phyloP scores from a whole-genome alignment of 2,888 invertebrate species.

The Oegoconia quadripuncta region DNA sequence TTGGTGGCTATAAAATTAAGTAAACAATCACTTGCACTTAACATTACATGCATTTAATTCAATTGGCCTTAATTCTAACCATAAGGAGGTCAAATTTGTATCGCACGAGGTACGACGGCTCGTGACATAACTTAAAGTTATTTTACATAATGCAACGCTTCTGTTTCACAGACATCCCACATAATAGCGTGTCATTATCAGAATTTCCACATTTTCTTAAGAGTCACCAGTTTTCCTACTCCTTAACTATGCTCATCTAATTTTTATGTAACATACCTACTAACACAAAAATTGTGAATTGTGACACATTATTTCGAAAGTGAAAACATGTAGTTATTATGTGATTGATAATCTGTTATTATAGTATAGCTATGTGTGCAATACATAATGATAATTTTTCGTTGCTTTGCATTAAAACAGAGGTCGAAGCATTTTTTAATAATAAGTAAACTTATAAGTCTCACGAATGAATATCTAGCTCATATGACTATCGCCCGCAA shows the following conservation, averaged over 20 bases:
- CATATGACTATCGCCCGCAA: conserved; percentile 3
- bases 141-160: conserved; percentile 21
- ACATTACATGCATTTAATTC: not conserved
- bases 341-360: no score
- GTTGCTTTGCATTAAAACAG: no score
- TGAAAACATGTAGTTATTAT: no score
- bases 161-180: conserved; percentile 7
- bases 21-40: conserved; percentile 7
- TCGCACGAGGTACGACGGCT: conserved; percentile 15
- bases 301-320: no score
- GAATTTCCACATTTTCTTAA: not conserved
- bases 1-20: conserved; percentile 8
- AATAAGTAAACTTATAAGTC: conserved; percentile 5
- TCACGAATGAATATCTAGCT: conserved; percentile 8
- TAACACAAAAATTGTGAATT: no score
- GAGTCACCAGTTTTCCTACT: not conserved
- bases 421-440: conserved; percentile 1
- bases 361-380: no score
- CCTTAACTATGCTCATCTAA: not conserved
- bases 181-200: not conserved
- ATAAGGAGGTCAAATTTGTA: conserved; percentile 20
- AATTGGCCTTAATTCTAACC: conserved; percentile 13
- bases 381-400: no score
- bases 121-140: conserved; percentile 20
- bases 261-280: no score